Base-by-base conservation (phyloP, 64 coral and sea anemone genomes). In the Porites australiensis region DNA sequence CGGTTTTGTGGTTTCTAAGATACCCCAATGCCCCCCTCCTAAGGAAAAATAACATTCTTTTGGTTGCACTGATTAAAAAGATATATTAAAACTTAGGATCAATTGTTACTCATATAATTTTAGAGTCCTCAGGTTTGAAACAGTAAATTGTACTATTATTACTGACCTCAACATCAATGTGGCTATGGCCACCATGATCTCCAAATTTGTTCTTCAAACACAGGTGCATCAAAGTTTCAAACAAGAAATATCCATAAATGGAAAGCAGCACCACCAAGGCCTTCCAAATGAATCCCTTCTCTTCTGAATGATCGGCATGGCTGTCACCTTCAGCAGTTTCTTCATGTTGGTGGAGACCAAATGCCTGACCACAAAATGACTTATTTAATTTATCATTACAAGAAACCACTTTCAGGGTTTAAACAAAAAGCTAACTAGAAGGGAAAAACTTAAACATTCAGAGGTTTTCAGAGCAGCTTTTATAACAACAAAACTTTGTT, bases 281-380 rank as follows among this genome's bases (percentile, higher is more conserved):
- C n/a, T 96, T 96, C 85, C 77, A 96, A 8, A 96, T 8, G 50
- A 92, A 96, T 18, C 13, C 77, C 27, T 52, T 71, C 1, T 50
- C 51, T 57, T 90, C 22, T 16, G 10, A 44, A 55, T 20, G 46
- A 21, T 82, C 67, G 69, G 59, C 79, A 23, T 87, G 79, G 6
- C 66, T 49, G 53, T 70, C 50, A 13, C 55, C 48, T 67, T 37
- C 77, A 57, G 44, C 45, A 3, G 10, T 79, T 27, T 58, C 18
- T 0, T 89, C 87, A 48, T 97, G 95, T 23, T 7, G 44, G 60
- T 97, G 95, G 68, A 97, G 95, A 68, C 95, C 95, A 82, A 97
- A 50, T 16, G 88, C 65, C 95, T 97, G 13, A 45, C 23, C 22
- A 82, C 18, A 45, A 27, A 62, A 48, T 61, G 44, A 77, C 45